These are phyloP conservation scores for Syngnathus acus DNA, from an alignment of 2,797 vertebrate species.

Conservation along the genomic window DNA sequence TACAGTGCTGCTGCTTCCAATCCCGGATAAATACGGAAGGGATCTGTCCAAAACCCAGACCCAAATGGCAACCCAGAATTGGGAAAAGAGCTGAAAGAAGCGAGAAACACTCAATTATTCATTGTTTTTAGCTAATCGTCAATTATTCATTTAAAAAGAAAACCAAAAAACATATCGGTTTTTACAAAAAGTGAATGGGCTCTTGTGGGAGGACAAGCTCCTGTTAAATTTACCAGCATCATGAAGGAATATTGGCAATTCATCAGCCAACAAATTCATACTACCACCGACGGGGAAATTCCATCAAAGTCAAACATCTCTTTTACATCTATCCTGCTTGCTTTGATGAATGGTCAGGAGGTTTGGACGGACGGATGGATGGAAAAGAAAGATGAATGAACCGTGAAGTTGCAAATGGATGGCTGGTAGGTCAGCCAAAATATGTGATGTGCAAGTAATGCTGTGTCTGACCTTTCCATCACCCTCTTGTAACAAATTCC, in stretches of 20 bases:
- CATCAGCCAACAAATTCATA: not conserved
- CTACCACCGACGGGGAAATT: slow-evolving; percentile 3
- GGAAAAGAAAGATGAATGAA: slow-evolving; percentile 23
- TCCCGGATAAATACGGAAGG: not conserved
- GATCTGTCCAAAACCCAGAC: not conserved
- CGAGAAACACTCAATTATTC: no score
- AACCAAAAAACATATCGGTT: no score
- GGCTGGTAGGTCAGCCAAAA: slow-evolving; percentile 12
- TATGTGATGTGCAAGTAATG: slow-evolving; percentile 25
- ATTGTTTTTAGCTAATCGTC: no score
- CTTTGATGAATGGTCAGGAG: slow-evolving; percentile 7
- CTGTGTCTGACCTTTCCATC: slow-evolving; percentile 35
- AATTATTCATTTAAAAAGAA: no score
- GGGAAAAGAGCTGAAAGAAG: no score
- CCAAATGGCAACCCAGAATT: not conserved
- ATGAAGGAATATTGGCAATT: not conserved
- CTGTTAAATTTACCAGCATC: no score
- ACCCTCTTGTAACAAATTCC: slow-evolving; percentile 13
- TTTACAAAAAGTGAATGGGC: not conserved
- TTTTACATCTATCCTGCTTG: not conserved
- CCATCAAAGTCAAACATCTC: not conserved
- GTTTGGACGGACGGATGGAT: slow-evolving; percentile 2
- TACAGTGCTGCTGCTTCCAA: not conserved
- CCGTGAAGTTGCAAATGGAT: slow-evolving; percentile 19
- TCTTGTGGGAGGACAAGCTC: not conserved